phyloP scores from a whole-genome alignment of 2,113 vertebrate genomes.

The Bubo bubo region DNA sequence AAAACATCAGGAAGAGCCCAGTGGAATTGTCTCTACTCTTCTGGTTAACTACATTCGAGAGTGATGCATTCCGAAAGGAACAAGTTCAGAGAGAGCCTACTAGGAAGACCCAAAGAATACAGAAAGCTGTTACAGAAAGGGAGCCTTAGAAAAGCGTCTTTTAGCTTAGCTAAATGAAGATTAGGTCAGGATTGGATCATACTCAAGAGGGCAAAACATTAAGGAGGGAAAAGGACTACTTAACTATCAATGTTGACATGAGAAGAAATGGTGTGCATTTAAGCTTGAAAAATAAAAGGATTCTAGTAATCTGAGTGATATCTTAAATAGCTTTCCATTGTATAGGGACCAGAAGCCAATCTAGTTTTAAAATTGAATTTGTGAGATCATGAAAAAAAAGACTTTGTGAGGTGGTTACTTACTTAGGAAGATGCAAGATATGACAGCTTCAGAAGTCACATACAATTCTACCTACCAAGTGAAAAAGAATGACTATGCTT shows the following conservation, averaged over 20 bases:
- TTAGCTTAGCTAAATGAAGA: not conserved
- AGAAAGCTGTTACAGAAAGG: not conserved
- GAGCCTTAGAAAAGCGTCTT: not conserved
- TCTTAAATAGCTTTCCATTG: not conserved
- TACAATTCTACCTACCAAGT: not conserved
- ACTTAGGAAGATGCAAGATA: not conserved
- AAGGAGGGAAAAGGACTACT: not conserved
- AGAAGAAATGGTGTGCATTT: not conserved
- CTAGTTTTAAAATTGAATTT: not conserved
- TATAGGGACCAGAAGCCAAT: not conserved
- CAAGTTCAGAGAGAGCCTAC: not conserved
- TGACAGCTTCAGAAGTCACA: not conserved
- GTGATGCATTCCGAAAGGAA: not conserved
- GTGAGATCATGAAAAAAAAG: not conserved
- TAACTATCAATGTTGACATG: not conserved
- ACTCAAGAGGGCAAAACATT: not conserved
- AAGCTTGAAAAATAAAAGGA: not conserved
- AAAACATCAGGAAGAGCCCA: not conserved
- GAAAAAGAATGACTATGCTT: not conserved
- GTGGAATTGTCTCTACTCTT: not conserved
- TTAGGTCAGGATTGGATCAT: not conserved
- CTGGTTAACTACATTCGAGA: not conserved
- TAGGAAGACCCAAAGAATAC: not conserved
- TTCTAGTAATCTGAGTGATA: not conserved
- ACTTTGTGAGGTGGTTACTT: accelerated